Evolutionary conservation across 2,888 invertebrate genomes (phyloP), one percentile per base, ranked within the genome.

Genomic region (Endotricha flammealis): DNA sequence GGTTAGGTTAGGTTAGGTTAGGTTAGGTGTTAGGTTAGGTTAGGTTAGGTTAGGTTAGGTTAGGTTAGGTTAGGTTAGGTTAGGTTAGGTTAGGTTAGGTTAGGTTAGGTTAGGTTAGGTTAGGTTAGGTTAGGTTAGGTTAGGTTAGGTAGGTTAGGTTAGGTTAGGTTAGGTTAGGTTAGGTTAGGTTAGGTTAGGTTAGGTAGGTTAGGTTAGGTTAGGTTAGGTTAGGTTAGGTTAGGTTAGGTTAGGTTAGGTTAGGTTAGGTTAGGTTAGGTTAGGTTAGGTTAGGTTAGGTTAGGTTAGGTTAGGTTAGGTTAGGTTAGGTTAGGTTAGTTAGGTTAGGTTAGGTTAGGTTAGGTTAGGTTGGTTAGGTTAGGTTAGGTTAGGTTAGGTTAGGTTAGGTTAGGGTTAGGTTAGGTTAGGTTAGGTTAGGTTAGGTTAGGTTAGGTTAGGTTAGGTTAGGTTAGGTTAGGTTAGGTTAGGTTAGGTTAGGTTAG

Each of bases 131-230:
- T 41, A 41, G 41, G 41, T 41, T 41, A 41, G n/a, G n/a, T n/a
- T n/a, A n/a, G n/a, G n/a, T n/a, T n/a, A n/a, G n/a, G n/a, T n/a
- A n/a, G n/a, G n/a, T n/a, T n/a, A n/a, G n/a, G n/a, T n/a, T n/a
- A n/a, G 41, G 41, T 41, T 41, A 41, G 41, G 41, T 41, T 41
- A 41, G 41, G 41, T 41, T 41, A 41, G 37, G 41, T 41, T 41
- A 41, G 41, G 41, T 41, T 41, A 41, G 41, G 41, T 41, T 41
- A 41, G 41, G 41, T 41, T 40, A 36, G 36, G 40, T 35, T 35
- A 35, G n/a, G n/a, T n/a, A n/a, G n/a, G n/a, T n/a, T n/a, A n/a
- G n/a, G n/a, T n/a, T n/a, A n/a, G n/a, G n/a, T n/a, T n/a, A n/a
- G n/a, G n/a, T n/a, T n/a, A n/a, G 35, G 35, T 35, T 35, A 35